Evolutionary conservation across 1,140 invertebrate species (phyloP), one percentile per base, ranked within the genome.

Genomic region (Orchestia grillus): DNA sequence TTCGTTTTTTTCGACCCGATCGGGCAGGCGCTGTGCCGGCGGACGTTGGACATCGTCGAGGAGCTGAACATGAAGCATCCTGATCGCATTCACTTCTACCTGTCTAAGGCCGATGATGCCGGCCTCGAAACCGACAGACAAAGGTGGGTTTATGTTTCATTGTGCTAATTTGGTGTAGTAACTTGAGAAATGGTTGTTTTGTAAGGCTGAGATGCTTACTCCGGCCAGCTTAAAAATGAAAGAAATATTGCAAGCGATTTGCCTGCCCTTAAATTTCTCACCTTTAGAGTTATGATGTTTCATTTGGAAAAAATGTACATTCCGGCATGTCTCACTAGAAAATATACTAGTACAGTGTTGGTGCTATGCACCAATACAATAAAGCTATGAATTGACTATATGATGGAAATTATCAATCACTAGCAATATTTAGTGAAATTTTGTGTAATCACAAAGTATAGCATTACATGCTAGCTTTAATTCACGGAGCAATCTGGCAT

Each of bases 1-100:
- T 98, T 98, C 97, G 98, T 98, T 0, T 98, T 98, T 97, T 98
- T 98, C 97, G 98, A 98, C 97, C 98, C 98, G 0, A 98, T 98
- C 97, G 98, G 98, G 42, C 98, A 98, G 97, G 98, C 98, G 16
- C 96, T 98, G 57, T 98, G 98, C 96, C 98, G 98, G 96, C 96
- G 98, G 96, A 98, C 98, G 1, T 97, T 98, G 77, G 98, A 98
- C 97, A 97, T 98, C 44, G 98, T 98, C 4, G 98, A 98, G 97
- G 97, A 97, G 95, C 97, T 98, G 90, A 98, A 97, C 97, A 97
- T 97, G 62, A 97, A 97, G 95, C 98, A 98, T 97, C 97, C 98
- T 40, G 98, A 98, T 23, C 97, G 98, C 95, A 98, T 98, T 96
- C 97, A 97, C 87, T 98, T 98, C 97, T 98, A 98, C 97, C 97